Percentiles rank a stretch among this genome's conserved stretches.
phyloP scores from a whole-genome alignment of 2,113 vertebrate genomes.

The Prietella phreatophila region DNA sequence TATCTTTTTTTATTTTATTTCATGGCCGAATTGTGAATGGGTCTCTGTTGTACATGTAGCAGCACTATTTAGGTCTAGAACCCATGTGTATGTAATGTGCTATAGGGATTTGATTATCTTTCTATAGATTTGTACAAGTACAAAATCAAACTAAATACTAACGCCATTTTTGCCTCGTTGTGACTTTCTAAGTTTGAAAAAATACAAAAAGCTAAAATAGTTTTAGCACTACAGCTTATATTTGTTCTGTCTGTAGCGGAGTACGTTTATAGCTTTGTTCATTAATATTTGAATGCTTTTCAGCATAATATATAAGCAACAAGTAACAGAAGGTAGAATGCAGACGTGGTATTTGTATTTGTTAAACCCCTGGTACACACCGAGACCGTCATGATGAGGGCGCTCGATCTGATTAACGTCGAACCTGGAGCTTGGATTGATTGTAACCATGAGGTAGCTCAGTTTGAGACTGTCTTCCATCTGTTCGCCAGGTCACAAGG shows the following conservation, averaged over 20 bases:
- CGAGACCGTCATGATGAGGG: neutral
- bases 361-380: neutral
- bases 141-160: neutral
- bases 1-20: neutral
- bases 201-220: no score
- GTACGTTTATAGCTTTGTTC: neutral
- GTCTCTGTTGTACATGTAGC: no score
- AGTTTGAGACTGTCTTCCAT: constrained; percentile 44
- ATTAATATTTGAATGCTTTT: neutral
- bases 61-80: no score
- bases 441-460: constrained; percentile 20
- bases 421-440: constrained; percentile 10
- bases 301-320: neutral
- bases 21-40: neutral
- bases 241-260: neutral
- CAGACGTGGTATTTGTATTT: neutral
- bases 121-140: neutral
- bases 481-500: constrained; percentile 32
- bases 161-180: neutral
- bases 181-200: neutral
- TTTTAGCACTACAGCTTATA: neutral
- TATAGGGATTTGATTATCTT: neutral
- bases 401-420: neutral
- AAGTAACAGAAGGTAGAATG: neutral
- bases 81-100: neutral